Evolutionary conservation across 2,113 vertebrate genomes (phyloP).

Genomic region (Takifugu bimaculatus): DNA sequence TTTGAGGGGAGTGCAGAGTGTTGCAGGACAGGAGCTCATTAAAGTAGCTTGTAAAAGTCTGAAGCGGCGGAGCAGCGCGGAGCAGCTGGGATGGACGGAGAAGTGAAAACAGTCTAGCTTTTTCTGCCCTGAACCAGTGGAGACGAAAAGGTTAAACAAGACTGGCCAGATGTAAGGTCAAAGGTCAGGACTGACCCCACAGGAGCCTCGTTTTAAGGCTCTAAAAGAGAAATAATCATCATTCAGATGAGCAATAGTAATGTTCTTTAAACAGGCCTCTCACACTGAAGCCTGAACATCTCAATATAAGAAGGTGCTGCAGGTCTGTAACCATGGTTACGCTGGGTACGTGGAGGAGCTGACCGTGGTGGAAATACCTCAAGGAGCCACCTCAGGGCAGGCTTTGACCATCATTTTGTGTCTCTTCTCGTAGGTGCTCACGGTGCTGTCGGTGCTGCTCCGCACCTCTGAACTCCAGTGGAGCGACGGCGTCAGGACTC

Average conservation of each 20-base stretch:
- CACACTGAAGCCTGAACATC: no score
- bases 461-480: constrained; percentile 71
- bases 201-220: no score
- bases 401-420: constrained; percentile 1
- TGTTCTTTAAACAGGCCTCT: no score
- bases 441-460: constrained; percentile 75
- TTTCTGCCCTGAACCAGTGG: no score
- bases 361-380: constrained; percentile 58
- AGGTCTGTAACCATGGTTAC: constrained; percentile 52
- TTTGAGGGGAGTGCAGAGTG: constrained; percentile 32
- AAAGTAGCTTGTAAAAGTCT: constrained; percentile 55
- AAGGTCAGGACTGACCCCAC: no score
- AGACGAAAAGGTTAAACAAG: no score
- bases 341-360: constrained; percentile 50
- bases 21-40: constrained; percentile 58
- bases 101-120: constrained; percentile 7
- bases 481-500: constrained; percentile 58
- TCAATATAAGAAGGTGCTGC: constrained; percentile 18
- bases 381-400: constrained; percentile 1
- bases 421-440: constrained; percentile 75
- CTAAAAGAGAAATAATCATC: no score
- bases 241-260: no score
- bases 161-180: no score
- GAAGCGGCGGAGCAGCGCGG: constrained; percentile 24
- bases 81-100: constrained; percentile 38